Percentiles rank a stretch among this genome's conserved stretches.
Conservation (phyloP, 2,113 vertebrate species). For the Rhagologus leucostigma region DNA sequence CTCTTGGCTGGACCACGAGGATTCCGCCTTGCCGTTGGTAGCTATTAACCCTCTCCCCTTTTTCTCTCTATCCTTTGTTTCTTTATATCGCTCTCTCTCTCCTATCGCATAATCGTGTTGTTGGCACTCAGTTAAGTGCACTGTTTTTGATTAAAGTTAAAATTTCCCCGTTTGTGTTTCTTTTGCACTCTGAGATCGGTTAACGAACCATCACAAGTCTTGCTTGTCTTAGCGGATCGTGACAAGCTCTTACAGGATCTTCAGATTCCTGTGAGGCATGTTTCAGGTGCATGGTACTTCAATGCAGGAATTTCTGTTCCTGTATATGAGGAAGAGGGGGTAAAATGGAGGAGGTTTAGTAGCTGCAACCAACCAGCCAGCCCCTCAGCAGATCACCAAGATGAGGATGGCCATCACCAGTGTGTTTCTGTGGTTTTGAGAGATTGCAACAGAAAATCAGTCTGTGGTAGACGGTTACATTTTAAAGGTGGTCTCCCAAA, state of each 20-base stretch:
- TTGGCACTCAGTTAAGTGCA: too few relatives aligned
- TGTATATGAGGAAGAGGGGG: not conserved
- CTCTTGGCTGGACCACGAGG: too few relatives aligned
- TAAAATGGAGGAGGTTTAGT: not conserved
- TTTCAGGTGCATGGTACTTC: not conserved
- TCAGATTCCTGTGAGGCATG: not conserved
- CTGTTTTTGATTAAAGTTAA: too few relatives aligned
- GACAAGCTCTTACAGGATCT: not conserved
- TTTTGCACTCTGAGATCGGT: too few relatives aligned
- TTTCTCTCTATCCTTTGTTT: too few relatives aligned
- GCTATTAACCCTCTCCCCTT: too few relatives aligned
- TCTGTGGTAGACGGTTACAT: not conserved
- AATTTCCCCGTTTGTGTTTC: too few relatives aligned
- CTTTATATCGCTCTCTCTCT: too few relatives aligned
- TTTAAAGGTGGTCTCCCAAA: not conserved
- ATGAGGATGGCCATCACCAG: not conserved
- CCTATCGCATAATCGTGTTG: too few relatives aligned
- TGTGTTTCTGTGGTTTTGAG: not conserved
- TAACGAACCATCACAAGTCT: too few relatives aligned
- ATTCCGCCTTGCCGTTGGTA: too few relatives aligned
- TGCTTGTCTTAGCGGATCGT: too few relatives aligned
- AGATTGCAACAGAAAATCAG: not conserved
- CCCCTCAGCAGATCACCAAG: not conserved
- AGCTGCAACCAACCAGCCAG: not conserved
- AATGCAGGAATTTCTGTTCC: not conserved